Evolutionary conservation across 2,113 vertebrate genomes (phyloP), one percentile per base, ranked within the genome.

Genomic region (Colinus virginianus): DNA sequence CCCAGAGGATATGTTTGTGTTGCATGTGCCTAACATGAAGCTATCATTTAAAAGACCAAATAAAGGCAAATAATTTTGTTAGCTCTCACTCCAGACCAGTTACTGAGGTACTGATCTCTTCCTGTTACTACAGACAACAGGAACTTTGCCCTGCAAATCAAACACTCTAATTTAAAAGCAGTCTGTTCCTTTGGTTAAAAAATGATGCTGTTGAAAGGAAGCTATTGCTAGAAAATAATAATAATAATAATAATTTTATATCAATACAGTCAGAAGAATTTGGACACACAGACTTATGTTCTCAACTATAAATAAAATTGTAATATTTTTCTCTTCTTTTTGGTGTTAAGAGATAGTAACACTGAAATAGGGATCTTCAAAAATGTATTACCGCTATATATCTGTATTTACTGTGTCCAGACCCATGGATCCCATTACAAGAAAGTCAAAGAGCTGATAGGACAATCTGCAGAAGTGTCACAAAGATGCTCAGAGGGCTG

Each of bases 1-100:
- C 84, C 61, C 68, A 95, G 76, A 53, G 66, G 43, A 78, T 90
- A 51, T 42, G 46, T 49, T 80, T 68, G 30, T 51, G 40, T 64
- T 75, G 58, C 43, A 76, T 80, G 53, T 1, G 0, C 26, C 23
- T 68, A 22, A 2, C 51, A 80, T 51, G 55, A 90, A 84, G 76
- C 38, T 67, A 67, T 8, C 13, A 53, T 75, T 92, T 94, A 84
- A 75, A 86, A 91, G 84, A 88, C 69, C 48, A 78, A 84, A 85
- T 84, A 89, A 90, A 90, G 30, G 36, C 10, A 90, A 94, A 42
- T 91, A 2, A 93, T 84, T 92, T 10, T 66, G 48, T 95, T 91
- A 96, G 67, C 61, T 88, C 12, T 84, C 48, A 68, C 62, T 92
- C 36, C 53, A 75, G 87, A 72, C 38, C 85, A 68, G 78, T 59